A percentile compares a stretch with the other conserved stretches of the same genome.
Conservation (phyloP, 1,140 invertebrate species). For the Hyposmocoma kahamanoa region DNA sequence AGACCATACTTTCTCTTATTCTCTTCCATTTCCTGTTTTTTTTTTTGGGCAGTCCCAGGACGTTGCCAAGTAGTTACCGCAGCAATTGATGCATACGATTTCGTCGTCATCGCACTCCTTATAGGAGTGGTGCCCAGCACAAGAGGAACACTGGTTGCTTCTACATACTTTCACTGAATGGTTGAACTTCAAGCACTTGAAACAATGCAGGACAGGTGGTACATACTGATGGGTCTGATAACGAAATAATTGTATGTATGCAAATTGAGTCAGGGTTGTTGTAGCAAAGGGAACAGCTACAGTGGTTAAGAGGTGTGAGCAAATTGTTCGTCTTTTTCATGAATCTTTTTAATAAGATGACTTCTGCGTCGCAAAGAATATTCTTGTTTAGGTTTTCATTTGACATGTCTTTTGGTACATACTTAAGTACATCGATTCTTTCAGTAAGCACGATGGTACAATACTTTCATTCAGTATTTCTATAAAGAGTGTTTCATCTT, state of each 20-base stretch:
- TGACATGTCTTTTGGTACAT: constrained; percentile 11
- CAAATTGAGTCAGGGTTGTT: constrained; percentile 9
- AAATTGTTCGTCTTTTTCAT: constrained; percentile 8
- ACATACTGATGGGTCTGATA: constrained; percentile 11
- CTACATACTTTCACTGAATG: constrained; percentile 12
- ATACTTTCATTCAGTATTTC: constrained; percentile 14
- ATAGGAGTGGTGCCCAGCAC: too few species aligned
- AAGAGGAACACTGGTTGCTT: too few species aligned
- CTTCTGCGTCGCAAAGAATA: constrained; percentile 11
- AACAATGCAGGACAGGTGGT: constrained; percentile 17
- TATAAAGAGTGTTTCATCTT: constrained; percentile 8
- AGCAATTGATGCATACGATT: too few species aligned
- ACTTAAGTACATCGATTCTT: constrained; percentile 7
- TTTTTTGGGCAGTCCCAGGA: too few species aligned
- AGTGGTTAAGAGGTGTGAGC: constrained; percentile 6
- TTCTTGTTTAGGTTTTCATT: constrained; percentile 16
- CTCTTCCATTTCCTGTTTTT: too few species aligned
- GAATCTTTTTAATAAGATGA: constrained; percentile 13
- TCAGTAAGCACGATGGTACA: constrained; percentile 12
- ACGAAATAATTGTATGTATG: constrained; percentile 10
- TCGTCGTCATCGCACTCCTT: too few species aligned
- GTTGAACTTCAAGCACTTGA: constrained; percentile 18
- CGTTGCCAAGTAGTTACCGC: too few species aligned
- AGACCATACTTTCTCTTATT: too few species aligned
- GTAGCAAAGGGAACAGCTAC: constrained; percentile 10